A percentile compares a stretch with the other conserved stretches of the same genome.
phyloP scores from a whole-genome alignment of 2,113 vertebrate species.

The Baryphthengus martii region DNA sequence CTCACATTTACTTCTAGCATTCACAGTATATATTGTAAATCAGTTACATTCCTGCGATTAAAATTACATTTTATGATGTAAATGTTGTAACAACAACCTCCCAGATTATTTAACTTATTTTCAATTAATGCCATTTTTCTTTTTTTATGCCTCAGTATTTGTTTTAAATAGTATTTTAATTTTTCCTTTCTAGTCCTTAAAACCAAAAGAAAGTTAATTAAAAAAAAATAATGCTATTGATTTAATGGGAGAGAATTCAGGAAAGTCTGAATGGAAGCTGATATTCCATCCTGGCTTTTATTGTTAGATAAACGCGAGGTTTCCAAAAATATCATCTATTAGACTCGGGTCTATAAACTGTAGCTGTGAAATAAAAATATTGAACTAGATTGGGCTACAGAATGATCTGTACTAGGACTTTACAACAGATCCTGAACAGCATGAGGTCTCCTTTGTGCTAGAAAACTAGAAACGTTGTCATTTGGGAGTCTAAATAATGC shows the following conservation, averaged over 20 bases:
- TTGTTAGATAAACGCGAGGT: slow-evolving; percentile 34
- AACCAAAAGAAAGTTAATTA: neutral
- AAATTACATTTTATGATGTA: neutral
- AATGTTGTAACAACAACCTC: neutral
- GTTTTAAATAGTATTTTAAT: neutral
- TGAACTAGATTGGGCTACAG: slow-evolving; percentile 41
- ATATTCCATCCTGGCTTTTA: slow-evolving; percentile 4
- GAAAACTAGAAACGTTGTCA: slow-evolving; percentile 43
- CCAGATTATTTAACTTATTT: neutral
- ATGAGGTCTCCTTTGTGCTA: slow-evolving; percentile 46
- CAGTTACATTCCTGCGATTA: neutral
- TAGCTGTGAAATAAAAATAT: slow-evolving; percentile 39
- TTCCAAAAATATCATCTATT: slow-evolving; percentile 57
- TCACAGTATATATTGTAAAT: neutral
- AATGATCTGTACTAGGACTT: slow-evolving; percentile 51
- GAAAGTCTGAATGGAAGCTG: slow-evolving; percentile 38
- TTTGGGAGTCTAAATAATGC: slow-evolving; percentile 57
- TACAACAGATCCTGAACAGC: slow-evolving; percentile 33
- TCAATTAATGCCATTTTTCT: neutral
- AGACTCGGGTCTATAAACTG: slow-evolving; percentile 25
- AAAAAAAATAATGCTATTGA: neutral
- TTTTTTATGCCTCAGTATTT: neutral
- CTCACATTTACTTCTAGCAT: neutral
- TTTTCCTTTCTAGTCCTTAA: neutral
- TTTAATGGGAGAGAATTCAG: slow-evolving; percentile 37